Percentiles rank a stretch among this genome's conserved stretches.
These are phyloP conservation scores for Siphamia tubifer DNA, from an alignment of 2,113 vertebrate genomes.

Conservation along the genomic window DNA sequence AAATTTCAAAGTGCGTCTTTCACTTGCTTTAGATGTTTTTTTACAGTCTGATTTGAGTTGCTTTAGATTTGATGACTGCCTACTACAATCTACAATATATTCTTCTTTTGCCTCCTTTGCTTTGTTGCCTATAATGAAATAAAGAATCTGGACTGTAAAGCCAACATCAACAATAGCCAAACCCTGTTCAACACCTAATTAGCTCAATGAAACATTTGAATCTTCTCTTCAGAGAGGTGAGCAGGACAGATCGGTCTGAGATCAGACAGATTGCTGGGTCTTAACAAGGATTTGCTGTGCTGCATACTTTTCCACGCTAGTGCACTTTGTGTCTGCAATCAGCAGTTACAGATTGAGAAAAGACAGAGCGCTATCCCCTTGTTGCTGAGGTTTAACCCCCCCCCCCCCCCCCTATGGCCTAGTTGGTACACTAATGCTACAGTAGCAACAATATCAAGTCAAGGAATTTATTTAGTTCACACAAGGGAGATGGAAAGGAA, in stretches of 20 bases:
- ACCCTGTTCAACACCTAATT: background rate
- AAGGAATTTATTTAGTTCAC: conserved; percentile 21
- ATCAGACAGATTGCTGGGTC: conserved; percentile 43
- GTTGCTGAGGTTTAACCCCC: conserved; percentile 14
- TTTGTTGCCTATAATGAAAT: background rate
- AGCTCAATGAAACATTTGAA: conserved; percentile 28
- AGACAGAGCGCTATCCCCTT: background rate
- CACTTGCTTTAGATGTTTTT: background rate
- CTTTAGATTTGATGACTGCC: background rate
- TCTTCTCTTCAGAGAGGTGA: background rate
- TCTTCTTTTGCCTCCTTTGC: background rate
- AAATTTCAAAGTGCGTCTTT: background rate
- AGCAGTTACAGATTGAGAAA: conserved; percentile 33
- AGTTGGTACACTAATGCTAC: conserved; percentile 28
- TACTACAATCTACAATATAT: background rate
- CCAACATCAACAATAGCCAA: background rate
- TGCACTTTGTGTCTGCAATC: conserved; percentile 53
- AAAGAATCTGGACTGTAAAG: background rate
- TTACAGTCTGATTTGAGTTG: background rate
- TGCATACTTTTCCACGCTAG: conserved; percentile 34
- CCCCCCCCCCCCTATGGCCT: background rate
- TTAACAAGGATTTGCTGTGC: conserved; percentile 52
- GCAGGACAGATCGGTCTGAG: conserved; percentile 8
- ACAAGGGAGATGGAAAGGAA: conserved; percentile 5
- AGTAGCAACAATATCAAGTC: conserved; percentile 36